phyloP scores from a whole-genome alignment of 2,113 vertebrate genomes.

The Propithecus coquereli region DNA sequence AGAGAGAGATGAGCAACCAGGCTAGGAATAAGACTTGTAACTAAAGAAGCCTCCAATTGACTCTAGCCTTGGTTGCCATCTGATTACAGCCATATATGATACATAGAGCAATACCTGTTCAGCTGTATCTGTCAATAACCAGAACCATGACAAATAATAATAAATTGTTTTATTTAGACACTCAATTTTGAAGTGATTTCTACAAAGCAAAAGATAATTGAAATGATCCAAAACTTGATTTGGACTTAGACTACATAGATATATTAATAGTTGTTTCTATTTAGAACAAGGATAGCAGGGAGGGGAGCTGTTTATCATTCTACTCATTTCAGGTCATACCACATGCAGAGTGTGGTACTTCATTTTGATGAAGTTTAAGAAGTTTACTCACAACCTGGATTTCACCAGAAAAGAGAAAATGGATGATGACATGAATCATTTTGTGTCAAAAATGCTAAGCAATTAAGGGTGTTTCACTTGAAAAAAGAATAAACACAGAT shows the following conservation, averaged over 20 bases:
- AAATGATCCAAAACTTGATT: background rate
- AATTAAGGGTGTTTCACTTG: background rate
- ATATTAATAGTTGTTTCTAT: background rate
- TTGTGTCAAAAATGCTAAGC: background rate
- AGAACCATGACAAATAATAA: background rate
- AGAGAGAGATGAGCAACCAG: background rate
- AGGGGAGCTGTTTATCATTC: background rate
- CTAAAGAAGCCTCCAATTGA: background rate
- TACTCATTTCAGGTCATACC: background rate
- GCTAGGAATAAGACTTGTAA: rapidly evolving
- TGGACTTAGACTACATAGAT: background rate
- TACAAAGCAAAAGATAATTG: background rate
- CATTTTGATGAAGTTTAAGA: background rate
- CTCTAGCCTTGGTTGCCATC: no score
- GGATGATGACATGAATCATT: background rate
- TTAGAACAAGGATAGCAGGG: background rate
- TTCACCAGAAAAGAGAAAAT: background rate
- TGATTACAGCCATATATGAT: background rate
- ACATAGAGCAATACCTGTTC: background rate
- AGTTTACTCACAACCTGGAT: background rate
- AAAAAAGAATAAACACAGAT: background rate
- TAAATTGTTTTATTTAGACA: background rate
- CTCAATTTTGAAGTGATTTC: background rate
- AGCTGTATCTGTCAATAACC: background rate
- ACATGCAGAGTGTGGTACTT: background rate